These are phyloP conservation scores for Orthosia cruda DNA, from an alignment of 2,888 invertebrate genomes.

Conservation along the genomic window DNA sequence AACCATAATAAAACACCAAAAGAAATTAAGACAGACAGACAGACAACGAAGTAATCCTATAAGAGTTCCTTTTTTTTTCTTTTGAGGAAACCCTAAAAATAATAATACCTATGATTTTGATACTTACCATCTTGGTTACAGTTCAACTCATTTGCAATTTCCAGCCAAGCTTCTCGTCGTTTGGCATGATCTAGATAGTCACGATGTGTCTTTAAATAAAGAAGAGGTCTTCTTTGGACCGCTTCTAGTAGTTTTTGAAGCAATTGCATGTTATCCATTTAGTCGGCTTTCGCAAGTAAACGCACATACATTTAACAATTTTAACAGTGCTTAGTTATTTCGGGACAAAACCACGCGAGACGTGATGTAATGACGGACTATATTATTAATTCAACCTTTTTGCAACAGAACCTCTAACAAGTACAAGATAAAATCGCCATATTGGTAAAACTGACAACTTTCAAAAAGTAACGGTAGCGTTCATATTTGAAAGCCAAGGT, in stretches of 20 bases:
- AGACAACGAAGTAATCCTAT: no score
- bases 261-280: not conserved
- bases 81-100: no score
- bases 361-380: not conserved
- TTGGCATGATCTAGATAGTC: not conserved
- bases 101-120: not conserved
- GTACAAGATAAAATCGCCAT: no score
- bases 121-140: not conserved
- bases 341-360: not conserved
- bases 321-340: not conserved
- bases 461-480: no score
- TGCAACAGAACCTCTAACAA: no score
- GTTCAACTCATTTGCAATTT: slow-evolving; percentile 1
- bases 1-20: no score
- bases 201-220: not conserved
- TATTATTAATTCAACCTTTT: no score
- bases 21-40: no score
- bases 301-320: no score
- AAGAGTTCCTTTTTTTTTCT: no score
- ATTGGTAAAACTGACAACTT: no score
- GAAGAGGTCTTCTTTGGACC: not conserved
- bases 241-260: not conserved
- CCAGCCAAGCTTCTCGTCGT: not conserved
- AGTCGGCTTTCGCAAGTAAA: not conserved
- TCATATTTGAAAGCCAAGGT: no score